Base-by-base conservation (phyloP, 1,140 invertebrate species). In the Oscheius sp. region DNA sequence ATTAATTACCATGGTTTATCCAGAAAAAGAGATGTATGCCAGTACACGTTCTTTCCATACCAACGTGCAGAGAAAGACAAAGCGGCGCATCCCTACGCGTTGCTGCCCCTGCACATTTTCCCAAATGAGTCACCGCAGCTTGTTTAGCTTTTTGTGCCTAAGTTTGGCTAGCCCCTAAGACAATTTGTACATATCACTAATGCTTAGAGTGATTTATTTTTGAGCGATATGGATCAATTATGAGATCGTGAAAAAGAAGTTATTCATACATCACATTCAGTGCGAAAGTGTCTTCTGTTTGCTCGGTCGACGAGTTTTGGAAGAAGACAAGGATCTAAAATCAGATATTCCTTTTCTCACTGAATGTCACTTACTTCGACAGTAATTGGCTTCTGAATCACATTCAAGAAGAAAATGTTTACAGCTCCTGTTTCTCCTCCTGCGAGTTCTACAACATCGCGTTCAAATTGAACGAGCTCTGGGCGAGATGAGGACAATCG, bases 401-500 rank as follows among this genome's bases (percentile, higher is more conserved):
- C 49, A 55, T 55, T 55, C 7, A 55, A 26, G 49, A 55, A 55
- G 23, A 55, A 55, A 26, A 55, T 23, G 28, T 55, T 55, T 20
- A 55, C 23, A 13, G 49, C 15, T 7, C 49, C 28, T 7, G 49
- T 55, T 26, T 55, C 15, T 55, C 49, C 49, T 7, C 7, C 49
- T 7, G 15, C 49, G 15, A 55, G 23, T 23, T 55, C 49, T 23
- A 55, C 7, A 4, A 26, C 28, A 4, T 55, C 49, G 15, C 49
- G 7, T 26, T 55, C 49, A 23, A 55, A 55, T 4, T 55, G 49
- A 1, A 68, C 15, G 18, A 68, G 52, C 18, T 59, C 52, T 23
- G 67, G 52, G 36, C 55, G 52, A 42, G 67, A 68, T 4, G 52
- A 58, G 4, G 67, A 58, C 49, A 68, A 23, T 1, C 67, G 67